Evolutionary conservation across 2,113 vertebrate species (phyloP).

Genomic region (Acanthisitta chloris): DNA sequence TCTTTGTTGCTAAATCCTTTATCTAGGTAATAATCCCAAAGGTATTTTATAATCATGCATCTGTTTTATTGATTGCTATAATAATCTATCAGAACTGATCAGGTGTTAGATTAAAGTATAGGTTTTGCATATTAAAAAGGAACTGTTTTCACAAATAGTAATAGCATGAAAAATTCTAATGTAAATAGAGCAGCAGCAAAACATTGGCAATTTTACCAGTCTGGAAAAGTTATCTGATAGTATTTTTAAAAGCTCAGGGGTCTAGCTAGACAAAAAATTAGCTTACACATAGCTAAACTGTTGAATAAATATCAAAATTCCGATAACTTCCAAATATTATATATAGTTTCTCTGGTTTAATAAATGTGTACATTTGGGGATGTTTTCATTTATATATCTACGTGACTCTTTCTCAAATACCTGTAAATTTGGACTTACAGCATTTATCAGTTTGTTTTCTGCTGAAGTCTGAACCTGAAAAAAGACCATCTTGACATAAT

Average conservation of each 20-base stretch:
- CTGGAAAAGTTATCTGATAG: background rate
- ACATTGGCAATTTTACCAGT: background rate
- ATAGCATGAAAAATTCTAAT: background rate
- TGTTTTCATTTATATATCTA: constrained; percentile 19
- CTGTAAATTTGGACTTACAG: background rate
- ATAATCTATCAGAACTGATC: background rate
- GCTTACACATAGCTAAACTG: background rate
- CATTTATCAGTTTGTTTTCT: background rate
- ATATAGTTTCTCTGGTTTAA: background rate
- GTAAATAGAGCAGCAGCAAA: background rate
- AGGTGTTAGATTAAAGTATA: background rate
- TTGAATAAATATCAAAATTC: background rate
- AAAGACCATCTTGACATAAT: background rate
- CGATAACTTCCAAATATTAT: background rate
- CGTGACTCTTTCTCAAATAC: background rate
- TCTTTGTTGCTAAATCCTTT: background rate
- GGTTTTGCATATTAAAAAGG: background rate
- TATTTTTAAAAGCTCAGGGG: background rate
- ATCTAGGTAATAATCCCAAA: background rate
- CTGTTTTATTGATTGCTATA: background rate
- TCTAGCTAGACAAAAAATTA: background rate
- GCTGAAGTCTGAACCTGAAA: background rate
- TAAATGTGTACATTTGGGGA: background rate
- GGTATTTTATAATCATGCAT: background rate
- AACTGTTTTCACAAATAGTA: background rate